Evolutionary conservation across 2,113 vertebrate genomes (phyloP).

Genomic region (Gymnarchus niloticus): DNA sequence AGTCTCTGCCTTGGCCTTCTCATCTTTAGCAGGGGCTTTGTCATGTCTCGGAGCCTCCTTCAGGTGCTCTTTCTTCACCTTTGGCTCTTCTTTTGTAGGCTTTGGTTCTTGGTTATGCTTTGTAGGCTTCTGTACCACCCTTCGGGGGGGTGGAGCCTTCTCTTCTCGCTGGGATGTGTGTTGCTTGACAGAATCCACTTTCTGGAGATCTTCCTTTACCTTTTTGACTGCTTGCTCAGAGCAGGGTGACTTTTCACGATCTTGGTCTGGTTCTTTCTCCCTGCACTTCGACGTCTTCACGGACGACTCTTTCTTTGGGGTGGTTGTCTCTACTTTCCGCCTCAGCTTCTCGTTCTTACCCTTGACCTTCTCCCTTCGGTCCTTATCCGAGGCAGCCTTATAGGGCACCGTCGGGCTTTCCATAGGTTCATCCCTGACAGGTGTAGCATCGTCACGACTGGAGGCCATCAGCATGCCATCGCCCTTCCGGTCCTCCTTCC

Average conservation of each 20-base stretch:
- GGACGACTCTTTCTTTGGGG: slow-evolving; percentile 68
- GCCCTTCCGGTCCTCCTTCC: slow-evolving; percentile 68
- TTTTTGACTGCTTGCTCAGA: slow-evolving; percentile 65
- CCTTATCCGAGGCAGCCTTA: slow-evolving; percentile 69
- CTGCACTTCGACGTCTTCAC: slow-evolving; percentile 66
- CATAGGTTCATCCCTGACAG: slow-evolving; percentile 94
- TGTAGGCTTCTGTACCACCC: slow-evolving; percentile 60
- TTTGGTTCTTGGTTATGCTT: slow-evolving; percentile 71
- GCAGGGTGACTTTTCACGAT: slow-evolving; percentile 63
- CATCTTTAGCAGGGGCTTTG: slow-evolving; percentile 64
- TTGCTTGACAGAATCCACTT: slow-evolving; percentile 58
- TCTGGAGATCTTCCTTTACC: slow-evolving; percentile 69
- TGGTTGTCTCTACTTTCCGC: slow-evolving; percentile 62
- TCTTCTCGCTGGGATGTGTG: slow-evolving; percentile 68
- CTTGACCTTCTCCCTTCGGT: slow-evolving; percentile 64
- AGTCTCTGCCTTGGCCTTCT: slow-evolving; percentile 61
- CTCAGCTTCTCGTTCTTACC: slow-evolving; percentile 74
- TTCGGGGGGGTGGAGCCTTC: slow-evolving; percentile 63
- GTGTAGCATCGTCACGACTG: slow-evolving; percentile 81
- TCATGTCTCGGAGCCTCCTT: slow-evolving; percentile 62
- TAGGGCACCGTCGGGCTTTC: slow-evolving; percentile 72
- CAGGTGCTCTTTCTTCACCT: slow-evolving; percentile 61
- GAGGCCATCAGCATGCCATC: slow-evolving; percentile 62
- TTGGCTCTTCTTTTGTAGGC: slow-evolving; percentile 65
- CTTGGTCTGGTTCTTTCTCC: slow-evolving; percentile 60